Conservation (phyloP, 2,888 invertebrate species). For the Helicoverpa assulta region DNA sequence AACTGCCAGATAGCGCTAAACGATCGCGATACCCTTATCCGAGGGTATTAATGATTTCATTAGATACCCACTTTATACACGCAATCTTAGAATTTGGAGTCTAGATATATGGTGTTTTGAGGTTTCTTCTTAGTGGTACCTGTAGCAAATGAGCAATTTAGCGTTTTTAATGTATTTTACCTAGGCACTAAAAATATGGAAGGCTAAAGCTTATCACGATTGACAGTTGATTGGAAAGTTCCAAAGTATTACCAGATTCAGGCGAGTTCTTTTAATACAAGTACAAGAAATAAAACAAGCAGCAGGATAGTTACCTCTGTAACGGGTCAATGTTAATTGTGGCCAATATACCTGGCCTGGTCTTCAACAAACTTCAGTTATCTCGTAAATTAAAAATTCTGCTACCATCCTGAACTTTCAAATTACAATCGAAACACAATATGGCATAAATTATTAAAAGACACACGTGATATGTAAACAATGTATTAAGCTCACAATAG, state of each 20-base stretch:
- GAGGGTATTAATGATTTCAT: slow-evolving; percentile 61
- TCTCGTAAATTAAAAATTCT: slow-evolving; percentile 11
- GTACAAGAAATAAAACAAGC: too few species aligned
- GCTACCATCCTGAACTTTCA: slow-evolving; percentile 13
- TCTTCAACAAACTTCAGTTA: too few species aligned
- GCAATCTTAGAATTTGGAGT: slow-evolving; percentile 4
- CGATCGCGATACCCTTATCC: slow-evolving; percentile 52
- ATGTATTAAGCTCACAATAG: slow-evolving; percentile 47
- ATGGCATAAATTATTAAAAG: slow-evolving; percentile 42
- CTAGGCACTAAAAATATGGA: too few species aligned
- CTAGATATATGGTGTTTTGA: background rate
- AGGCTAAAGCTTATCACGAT: too few species aligned
- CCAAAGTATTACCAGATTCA: too few species aligned
- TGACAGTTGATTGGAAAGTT: too few species aligned
- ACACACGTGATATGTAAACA: slow-evolving; percentile 40
- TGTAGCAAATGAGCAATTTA: too few species aligned
- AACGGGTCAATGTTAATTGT: too few species aligned
- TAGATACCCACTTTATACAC: slow-evolving; percentile 45
- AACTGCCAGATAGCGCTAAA: slow-evolving; percentile 59
- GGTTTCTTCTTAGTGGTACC: slow-evolving; percentile 1
- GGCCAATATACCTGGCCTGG: too few species aligned
- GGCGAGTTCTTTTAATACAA: too few species aligned
- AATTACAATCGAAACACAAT: slow-evolving; percentile 32
- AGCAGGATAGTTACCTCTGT: too few species aligned
- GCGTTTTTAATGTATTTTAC: too few species aligned